A percentile compares a stretch with the other conserved stretches of the same genome.
phyloP scores from a whole-genome alignment of 2,888 invertebrate species.

The Leptinotarsa haldemani region DNA sequence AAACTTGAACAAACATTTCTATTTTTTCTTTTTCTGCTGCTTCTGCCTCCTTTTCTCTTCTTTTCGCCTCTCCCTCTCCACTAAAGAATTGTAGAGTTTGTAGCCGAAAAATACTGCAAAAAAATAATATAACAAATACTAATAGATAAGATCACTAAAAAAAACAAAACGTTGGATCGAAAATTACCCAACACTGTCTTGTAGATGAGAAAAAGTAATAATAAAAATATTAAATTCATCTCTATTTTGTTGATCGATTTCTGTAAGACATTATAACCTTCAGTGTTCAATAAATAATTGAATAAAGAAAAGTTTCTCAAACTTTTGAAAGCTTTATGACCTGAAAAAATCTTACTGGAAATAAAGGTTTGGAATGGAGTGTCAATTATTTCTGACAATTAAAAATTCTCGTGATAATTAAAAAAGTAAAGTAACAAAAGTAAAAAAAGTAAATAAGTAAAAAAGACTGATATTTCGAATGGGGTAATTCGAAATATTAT shows the following conservation, averaged over 20 bases:
- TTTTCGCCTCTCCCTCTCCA: conserved; percentile 79
- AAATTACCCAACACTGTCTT: too few species aligned
- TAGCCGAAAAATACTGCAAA: conserved; percentile 88
- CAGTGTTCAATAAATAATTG: too few species aligned
- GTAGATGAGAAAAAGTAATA: too few species aligned
- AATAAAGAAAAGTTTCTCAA: too few species aligned
- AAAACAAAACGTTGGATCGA: too few species aligned
- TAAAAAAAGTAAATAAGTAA: too few species aligned
- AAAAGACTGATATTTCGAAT: too few species aligned
- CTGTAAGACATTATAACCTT: not conserved
- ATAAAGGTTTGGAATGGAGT: too few species aligned
- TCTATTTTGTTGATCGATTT: not conserved
- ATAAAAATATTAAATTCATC: too few species aligned
- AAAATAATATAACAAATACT: conserved; percentile 36
- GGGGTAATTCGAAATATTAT: conserved; percentile 9
- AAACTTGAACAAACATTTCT: conserved; percentile 38
- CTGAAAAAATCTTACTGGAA: not conserved
- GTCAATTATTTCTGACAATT: too few species aligned
- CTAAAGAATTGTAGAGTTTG: conserved; percentile 83
- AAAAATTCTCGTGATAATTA: not conserved
- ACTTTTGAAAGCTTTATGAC: too few species aligned
- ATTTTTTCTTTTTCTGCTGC: conserved; percentile 85
- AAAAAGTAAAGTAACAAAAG: too few species aligned
- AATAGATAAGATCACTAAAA: conserved; percentile 14
- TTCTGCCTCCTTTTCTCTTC: conserved; percentile 86